Conservation (phyloP, 2,888 invertebrate species). For the Tipula helvola region DNA sequence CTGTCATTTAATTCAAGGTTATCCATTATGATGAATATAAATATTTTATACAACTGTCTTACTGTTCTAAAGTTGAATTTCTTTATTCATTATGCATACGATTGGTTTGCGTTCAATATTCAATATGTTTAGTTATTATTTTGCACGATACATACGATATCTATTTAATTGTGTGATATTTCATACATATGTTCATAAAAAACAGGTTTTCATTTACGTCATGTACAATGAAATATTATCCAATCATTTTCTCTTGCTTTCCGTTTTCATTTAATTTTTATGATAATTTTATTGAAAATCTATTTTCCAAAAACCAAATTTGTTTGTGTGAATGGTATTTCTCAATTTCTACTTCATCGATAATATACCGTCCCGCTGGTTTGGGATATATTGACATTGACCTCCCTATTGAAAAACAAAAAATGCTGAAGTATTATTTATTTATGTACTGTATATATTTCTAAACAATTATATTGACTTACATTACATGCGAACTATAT, state of each 20-base stretch:
- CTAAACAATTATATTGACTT: background rate
- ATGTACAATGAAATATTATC: background rate
- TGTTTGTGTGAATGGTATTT: background rate
- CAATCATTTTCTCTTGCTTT: background rate
- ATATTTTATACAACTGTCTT: background rate
- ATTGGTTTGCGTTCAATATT: background rate
- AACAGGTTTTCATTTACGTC: background rate
- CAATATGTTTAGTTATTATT: background rate
- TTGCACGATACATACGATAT: background rate
- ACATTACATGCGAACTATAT: background rate
- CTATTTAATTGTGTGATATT: background rate
- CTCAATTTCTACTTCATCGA: background rate
- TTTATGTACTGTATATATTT: background rate
- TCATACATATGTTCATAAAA: background rate
- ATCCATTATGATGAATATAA: background rate
- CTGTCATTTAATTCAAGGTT: background rate
- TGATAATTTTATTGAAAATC: background rate
- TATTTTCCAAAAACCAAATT: background rate
- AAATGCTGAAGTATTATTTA: background rate
- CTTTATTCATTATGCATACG: background rate
- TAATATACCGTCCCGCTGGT: background rate
- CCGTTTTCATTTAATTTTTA: background rate
- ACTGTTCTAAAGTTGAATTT: background rate
- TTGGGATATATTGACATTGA: background rate
- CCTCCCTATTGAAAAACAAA: background rate